phyloP scores from a whole-genome alignment of 2,888 invertebrate species.

The Heliothis peltigera region DNA sequence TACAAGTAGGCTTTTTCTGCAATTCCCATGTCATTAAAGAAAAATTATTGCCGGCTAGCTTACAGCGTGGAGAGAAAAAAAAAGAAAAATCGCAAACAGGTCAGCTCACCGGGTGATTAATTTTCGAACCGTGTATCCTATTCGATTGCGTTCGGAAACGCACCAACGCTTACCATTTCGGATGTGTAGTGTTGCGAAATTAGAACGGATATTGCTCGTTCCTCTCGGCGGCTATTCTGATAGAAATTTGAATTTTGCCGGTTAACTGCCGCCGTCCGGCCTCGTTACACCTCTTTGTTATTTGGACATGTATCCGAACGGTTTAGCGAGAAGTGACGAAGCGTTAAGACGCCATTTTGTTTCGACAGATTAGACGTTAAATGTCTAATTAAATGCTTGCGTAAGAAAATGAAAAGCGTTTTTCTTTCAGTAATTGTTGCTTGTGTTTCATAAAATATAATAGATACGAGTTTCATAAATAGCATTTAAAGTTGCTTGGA shows the following conservation, averaged over 20 bases:
- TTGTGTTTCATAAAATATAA: neutral
- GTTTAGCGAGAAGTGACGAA: slow-evolving; percentile 60
- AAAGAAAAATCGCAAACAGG: slow-evolving; percentile 37
- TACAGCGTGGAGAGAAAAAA: slow-evolving; percentile 7
- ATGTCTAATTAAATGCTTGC: slow-evolving; percentile 52
- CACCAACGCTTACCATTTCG: slow-evolving; percentile 82
- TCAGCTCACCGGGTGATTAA: slow-evolving; percentile 55
- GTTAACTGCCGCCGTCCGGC: slow-evolving; percentile 87
- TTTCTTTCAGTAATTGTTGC: slow-evolving; percentile 1
- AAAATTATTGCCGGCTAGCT: slow-evolving; percentile 2
- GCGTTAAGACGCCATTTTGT: slow-evolving; percentile 64
- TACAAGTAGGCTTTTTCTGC: slow-evolving; percentile 11
- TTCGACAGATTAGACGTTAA: slow-evolving; percentile 59
- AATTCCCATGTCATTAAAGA: slow-evolving; percentile 17
- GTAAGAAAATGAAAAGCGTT: slow-evolving; percentile 19
- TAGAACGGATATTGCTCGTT: slow-evolving; percentile 89
- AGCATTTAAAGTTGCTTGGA: neutral
- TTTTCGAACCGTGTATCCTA: slow-evolving; percentile 63
- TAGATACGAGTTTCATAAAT: neutral
- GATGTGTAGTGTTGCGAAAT: slow-evolving; percentile 85
- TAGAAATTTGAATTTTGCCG: slow-evolving; percentile 89
- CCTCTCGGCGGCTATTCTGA: slow-evolving; percentile 85
- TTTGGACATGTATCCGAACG: slow-evolving; percentile 73
- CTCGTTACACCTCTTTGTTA: slow-evolving; percentile 79
- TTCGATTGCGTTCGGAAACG: slow-evolving; percentile 75